Conservation (phyloP, 2,888 invertebrate genomes). For the Tachina fera region DNA sequence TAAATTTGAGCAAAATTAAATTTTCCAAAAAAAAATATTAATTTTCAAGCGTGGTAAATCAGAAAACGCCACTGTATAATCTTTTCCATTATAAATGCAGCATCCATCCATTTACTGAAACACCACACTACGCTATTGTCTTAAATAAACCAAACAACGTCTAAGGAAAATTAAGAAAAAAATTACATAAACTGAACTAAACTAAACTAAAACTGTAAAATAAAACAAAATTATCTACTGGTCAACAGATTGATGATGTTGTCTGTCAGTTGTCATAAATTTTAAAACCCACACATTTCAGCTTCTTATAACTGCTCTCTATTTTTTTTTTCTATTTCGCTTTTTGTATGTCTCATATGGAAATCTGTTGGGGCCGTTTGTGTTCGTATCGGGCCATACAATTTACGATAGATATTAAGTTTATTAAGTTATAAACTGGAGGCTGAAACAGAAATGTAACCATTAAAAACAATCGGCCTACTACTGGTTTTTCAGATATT, state of each 20-base stretch:
- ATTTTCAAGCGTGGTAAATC: too few relatives aligned
- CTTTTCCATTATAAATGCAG: too few relatives aligned
- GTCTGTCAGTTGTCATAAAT: constrained; percentile 71
- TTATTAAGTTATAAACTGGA: constrained; percentile 49
- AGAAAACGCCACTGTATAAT: too few relatives aligned
- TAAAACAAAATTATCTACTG: constrained; percentile 50
- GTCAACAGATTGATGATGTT: constrained; percentile 64
- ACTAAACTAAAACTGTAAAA: background rate
- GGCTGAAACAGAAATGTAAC: constrained; percentile 32
- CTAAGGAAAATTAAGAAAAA: background rate
- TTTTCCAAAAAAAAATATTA: too few relatives aligned
- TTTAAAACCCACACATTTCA: constrained; percentile 67
- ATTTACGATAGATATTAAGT: constrained; percentile 14
- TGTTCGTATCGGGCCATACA: background rate
- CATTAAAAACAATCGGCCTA: constrained; percentile 56
- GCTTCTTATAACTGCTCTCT: constrained; percentile 17
- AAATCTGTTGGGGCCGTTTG: background rate
- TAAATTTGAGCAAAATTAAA: too few relatives aligned
- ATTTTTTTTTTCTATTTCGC: constrained; percentile 19
- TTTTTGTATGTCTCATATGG: background rate
- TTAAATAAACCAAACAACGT: background rate
- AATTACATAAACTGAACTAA: too few relatives aligned
- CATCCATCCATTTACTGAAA: background rate
- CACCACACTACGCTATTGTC: background rate
- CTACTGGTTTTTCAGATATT: constrained; percentile 47